Evolutionary conservation across 1,140 invertebrate genomes (phyloP).

Genomic region (Melipona quadrifasciata): DNA sequence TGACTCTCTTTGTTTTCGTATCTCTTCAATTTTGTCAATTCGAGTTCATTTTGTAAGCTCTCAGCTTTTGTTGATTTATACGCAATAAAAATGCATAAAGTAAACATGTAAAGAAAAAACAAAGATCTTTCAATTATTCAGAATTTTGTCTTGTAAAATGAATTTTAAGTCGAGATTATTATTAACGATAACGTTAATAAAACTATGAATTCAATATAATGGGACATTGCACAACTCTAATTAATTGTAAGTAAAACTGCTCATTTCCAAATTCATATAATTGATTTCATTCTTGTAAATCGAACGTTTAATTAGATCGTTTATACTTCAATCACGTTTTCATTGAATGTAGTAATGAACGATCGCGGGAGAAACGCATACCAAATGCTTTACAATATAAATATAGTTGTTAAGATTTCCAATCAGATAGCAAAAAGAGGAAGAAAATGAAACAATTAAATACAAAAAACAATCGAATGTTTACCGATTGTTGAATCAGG

Average conservation of each 20-base stretch:
- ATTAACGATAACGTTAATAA: background rate
- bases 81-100: background rate
- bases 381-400: slow-evolving; percentile 65
- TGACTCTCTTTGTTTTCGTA: background rate
- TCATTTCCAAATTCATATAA: background rate
- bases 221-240: too few species aligned
- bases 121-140: background rate
- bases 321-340: background rate
- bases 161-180: background rate
- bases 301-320: background rate
- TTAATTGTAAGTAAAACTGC: background rate
- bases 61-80: background rate
- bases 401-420: slow-evolving; percentile 64
- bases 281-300: background rate
- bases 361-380: slow-evolving; percentile 53
- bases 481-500: slow-evolving; percentile 26
- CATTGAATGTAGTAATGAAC: slow-evolving; percentile 14
- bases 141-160: background rate
- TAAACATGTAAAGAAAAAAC: background rate
- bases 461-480: slow-evolving; percentile 29
- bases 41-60: background rate
- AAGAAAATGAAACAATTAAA: slow-evolving; percentile 31
- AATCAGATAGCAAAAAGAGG: slow-evolving; percentile 55
- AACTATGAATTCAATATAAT: background rate
- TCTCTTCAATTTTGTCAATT: background rate